These are phyloP conservation scores for Scomber colias DNA, from an alignment of 2,113 vertebrate species.

Conservation along the genomic window DNA sequence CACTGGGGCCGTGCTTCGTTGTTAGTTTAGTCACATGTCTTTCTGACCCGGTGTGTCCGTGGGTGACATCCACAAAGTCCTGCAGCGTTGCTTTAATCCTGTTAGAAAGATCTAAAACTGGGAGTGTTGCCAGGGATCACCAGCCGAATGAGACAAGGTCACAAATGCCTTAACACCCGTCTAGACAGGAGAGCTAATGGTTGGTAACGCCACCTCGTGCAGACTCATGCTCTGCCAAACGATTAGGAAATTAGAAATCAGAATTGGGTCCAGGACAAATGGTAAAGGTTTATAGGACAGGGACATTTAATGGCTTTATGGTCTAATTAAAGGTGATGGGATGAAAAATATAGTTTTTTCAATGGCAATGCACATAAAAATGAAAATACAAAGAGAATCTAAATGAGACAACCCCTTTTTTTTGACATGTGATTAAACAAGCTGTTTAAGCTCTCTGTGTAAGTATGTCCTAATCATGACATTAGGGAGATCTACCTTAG, in stretches of 20 bases:
- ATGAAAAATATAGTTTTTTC: not conserved
- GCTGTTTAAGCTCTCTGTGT: too few species aligned
- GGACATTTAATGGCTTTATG: too few species aligned
- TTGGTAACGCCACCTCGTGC: constrained; percentile 37
- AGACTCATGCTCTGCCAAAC: constrained; percentile 21
- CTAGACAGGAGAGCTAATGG: constrained; percentile 68
- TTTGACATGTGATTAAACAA: too few species aligned
- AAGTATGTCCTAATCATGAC: too few species aligned
- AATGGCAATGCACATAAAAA: not conserved
- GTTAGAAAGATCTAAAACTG: constrained; percentile 50
- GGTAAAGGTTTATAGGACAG: not conserved
- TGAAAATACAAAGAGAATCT: too few species aligned
- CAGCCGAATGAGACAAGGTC: constrained; percentile 53
- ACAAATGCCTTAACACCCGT: constrained; percentile 65
- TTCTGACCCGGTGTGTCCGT: constrained; percentile 28
- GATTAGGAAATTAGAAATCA: constrained; percentile 29
- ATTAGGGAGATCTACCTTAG: too few species aligned
- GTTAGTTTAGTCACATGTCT: not conserved
- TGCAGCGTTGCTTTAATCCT: constrained; percentile 48
- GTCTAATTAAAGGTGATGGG: not conserved
- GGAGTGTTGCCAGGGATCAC: constrained; percentile 62
- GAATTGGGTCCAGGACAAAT: constrained; percentile 5
- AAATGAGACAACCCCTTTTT: too few species aligned
- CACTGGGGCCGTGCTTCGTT: not conserved
- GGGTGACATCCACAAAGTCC: constrained; percentile 19